These are phyloP conservation scores for Thera britannica DNA, from an alignment of 2,888 invertebrate species.

Conservation along the genomic window DNA sequence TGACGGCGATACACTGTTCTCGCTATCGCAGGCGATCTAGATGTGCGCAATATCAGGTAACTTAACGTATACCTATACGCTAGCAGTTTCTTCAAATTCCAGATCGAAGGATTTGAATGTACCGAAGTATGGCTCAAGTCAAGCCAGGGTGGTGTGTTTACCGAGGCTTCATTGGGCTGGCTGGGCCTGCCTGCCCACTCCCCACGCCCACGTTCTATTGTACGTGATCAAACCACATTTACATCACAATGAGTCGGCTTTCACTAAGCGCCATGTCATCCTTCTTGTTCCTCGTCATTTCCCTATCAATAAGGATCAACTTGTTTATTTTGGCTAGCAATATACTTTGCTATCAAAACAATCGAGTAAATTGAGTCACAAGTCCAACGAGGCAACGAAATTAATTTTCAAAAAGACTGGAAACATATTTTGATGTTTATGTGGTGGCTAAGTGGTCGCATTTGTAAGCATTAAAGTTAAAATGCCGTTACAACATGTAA, in stretches of 20 bases:
- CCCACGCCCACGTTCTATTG: slow-evolving; percentile 72
- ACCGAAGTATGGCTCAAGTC: slow-evolving; percentile 46
- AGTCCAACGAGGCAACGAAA: background rate
- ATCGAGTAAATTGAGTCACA: slow-evolving; percentile 8
- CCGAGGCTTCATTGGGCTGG: slow-evolving; percentile 59
- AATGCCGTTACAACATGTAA: slow-evolving; percentile 31
- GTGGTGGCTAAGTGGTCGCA: slow-evolving; percentile 13
- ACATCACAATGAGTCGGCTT: slow-evolving; percentile 78
- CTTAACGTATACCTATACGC: too few species aligned
- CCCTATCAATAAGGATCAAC: slow-evolving; percentile 31
- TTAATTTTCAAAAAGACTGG: slow-evolving; percentile 3
- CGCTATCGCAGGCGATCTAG: too few species aligned
- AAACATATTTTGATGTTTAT: slow-evolving; percentile 15
- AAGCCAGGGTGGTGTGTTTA: slow-evolving; percentile 63
- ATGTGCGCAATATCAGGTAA: too few species aligned
- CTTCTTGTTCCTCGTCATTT: slow-evolving; percentile 45
- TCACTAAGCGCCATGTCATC: slow-evolving; percentile 70
- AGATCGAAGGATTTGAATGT: background rate
- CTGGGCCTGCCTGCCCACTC: slow-evolving; percentile 64
- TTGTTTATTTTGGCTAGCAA: slow-evolving; percentile 19
- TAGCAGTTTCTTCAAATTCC: too few species aligned
- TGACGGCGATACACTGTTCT: too few species aligned
- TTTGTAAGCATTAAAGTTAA: slow-evolving; percentile 28
- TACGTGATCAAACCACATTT: slow-evolving; percentile 78
- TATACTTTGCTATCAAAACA: slow-evolving; percentile 9